phyloP scores from a whole-genome alignment of 1,140 invertebrate species.

The Bombus superbus region DNA sequence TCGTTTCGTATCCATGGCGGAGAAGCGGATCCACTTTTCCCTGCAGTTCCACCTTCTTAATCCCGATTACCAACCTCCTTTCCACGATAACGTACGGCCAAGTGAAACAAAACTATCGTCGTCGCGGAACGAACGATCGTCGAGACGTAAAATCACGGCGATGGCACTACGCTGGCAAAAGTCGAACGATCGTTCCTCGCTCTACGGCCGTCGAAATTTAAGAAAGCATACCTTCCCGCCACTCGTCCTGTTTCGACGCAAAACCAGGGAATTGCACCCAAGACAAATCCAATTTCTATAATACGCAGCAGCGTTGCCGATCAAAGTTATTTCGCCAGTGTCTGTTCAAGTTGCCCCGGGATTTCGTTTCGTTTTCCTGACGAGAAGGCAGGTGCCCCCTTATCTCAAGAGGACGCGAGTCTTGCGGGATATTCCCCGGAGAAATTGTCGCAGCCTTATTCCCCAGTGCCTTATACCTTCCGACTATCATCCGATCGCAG shows the following conservation, averaged over 20 bases:
- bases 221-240: no score
- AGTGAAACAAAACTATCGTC: conserved; percentile 19
- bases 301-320: conserved; percentile 47
- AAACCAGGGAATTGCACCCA: conserved; percentile 32
- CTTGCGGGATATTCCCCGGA: conserved; percentile 56
- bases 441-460: conserved; percentile 67
- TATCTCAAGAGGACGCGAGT: conserved; percentile 54
- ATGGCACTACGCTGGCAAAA: background rate
- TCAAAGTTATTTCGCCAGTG: conserved; percentile 51
- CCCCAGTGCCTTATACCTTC: conserved; percentile 63
- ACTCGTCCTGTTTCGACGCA: background rate
- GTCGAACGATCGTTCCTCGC: background rate
- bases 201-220: no score
- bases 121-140: background rate
- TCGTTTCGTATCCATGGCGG: background rate
- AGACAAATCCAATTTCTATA: conserved; percentile 62
- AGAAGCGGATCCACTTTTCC: conserved; percentile 28
- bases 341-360: conserved; percentile 29
- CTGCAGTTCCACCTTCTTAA: conserved; percentile 36
- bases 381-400: conserved; percentile 49
- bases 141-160: background rate
- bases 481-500: conserved; percentile 66
- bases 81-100: conserved; percentile 20
- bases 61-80: conserved; percentile 15
- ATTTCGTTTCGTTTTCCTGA: conserved; percentile 47